phyloP scores from a whole-genome alignment of 2,888 invertebrate genomes.

The Ophioninae sp. region DNA sequence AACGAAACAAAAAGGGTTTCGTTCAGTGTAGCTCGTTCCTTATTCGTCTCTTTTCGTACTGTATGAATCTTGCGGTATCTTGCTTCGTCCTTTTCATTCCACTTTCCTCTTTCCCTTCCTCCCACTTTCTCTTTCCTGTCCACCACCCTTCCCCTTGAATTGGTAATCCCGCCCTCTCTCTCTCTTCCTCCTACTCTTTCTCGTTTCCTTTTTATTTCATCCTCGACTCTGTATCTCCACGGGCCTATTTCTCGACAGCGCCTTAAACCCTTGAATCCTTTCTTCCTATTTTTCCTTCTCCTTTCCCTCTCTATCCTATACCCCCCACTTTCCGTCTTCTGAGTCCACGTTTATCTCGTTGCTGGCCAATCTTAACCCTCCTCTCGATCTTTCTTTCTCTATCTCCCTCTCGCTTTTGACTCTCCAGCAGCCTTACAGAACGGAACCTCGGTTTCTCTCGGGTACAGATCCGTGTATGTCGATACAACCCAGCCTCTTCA shows the following conservation, averaged over 20 bases:
- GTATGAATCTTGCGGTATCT: not conserved
- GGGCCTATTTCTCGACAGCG: not conserved
- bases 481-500: slow-evolving; percentile 42
- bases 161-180: not conserved
- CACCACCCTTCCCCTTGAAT: not conserved
- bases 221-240: slow-evolving; percentile 12
- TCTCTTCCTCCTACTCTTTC: not conserved
- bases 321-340: not conserved
- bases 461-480: slow-evolving; percentile 8
- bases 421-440: too few relatives aligned
- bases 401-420: not conserved
- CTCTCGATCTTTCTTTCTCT: not conserved
- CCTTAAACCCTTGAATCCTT: not conserved
- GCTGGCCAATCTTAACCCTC: not conserved
- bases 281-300: not conserved
- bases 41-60: not conserved
- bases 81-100: slow-evolving; percentile 10
- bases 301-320: not conserved
- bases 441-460: not conserved
- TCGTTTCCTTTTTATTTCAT: not conserved
- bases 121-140: slow-evolving; percentile 10
- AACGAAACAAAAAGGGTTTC: slow-evolving; percentile 12
- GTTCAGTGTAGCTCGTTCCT: slow-evolving; percentile 32
- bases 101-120: not conserved
- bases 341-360: not conserved